Percentiles rank a stretch among this genome's conserved stretches.
These are phyloP conservation scores for Acrocephalus scirpaceus DNA, from an alignment of 2,797 vertebrate genomes.

Conservation along the genomic window DNA sequence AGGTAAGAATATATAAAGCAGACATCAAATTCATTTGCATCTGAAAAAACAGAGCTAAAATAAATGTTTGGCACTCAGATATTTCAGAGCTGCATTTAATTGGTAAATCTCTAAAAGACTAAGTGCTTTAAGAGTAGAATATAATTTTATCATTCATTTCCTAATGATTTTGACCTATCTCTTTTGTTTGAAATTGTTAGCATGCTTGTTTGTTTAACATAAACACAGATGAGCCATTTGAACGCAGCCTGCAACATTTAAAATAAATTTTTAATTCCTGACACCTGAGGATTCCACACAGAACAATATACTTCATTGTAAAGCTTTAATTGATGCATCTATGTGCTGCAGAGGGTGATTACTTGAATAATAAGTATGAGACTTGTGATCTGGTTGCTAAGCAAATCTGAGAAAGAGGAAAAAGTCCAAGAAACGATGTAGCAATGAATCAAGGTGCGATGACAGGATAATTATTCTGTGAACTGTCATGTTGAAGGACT, in stretches of 20 bases:
- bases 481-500: conserved; percentile 71
- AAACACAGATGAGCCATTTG: conserved; percentile 63
- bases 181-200: conserved; percentile 39
- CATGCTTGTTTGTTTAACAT: conserved; percentile 36
- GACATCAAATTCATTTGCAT: conserved; percentile 23
- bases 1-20: conserved; percentile 48
- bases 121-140: conserved; percentile 54
- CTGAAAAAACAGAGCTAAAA: conserved; percentile 30
- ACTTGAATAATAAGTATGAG: conserved; percentile 67
- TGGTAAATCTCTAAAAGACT: conserved; percentile 23
- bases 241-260: conserved; percentile 5
- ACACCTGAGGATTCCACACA: conserved; percentile 63
- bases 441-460: conserved; percentile 65
- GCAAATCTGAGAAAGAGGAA: conserved; percentile 53
- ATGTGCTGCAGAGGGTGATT: conserved; percentile 64
- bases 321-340: conserved; percentile 72
- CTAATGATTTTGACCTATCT: conserved; percentile 38
- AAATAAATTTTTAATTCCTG: conserved; percentile 59
- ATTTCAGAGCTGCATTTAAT: conserved; percentile 18
- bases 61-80: background rate
- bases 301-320: conserved; percentile 70
- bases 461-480: conserved; percentile 68
- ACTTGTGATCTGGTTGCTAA: conserved; percentile 67
- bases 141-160: conserved; percentile 65
- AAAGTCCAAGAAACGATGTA: conserved; percentile 55